These are phyloP conservation scores for Vanessa cardui DNA, from an alignment of 2,888 invertebrate species.

Conservation along the genomic window DNA sequence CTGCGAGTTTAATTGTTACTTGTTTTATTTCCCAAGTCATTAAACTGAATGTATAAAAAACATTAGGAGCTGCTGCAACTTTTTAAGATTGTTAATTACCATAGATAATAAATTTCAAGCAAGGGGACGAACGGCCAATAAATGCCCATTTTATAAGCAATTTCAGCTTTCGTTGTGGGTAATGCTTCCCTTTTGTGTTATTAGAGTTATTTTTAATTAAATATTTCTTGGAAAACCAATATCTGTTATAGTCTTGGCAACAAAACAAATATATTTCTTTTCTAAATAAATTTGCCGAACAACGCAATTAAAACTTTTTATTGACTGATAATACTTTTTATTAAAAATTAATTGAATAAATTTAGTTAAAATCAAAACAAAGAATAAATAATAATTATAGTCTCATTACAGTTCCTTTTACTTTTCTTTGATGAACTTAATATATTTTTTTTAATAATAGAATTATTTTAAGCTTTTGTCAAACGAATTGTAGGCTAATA, in stretches of 20 bases:
- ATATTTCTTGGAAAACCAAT: constrained; percentile 16
- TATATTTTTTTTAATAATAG: too few relatives aligned
- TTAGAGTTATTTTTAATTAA: constrained; percentile 21
- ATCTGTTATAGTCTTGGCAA: background rate
- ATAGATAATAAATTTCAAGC: constrained; percentile 32
- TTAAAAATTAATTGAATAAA: too few relatives aligned
- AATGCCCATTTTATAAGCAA: constrained; percentile 29
- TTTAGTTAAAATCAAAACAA: too few relatives aligned
- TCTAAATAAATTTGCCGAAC: too few relatives aligned
- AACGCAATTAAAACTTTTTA: too few relatives aligned
- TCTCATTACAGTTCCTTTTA: too few relatives aligned
- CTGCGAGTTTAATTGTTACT: constrained; percentile 22
- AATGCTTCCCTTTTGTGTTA: constrained; percentile 19
- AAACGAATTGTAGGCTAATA: too few relatives aligned
- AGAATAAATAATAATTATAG: too few relatives aligned
- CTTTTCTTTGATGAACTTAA: too few relatives aligned
- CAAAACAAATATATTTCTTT: background rate
- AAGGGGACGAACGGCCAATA: constrained; percentile 27
- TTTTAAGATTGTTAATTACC: constrained; percentile 33
- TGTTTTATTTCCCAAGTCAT: constrained; percentile 22
- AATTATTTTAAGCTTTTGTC: too few relatives aligned
- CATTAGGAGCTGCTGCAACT: constrained; percentile 27
- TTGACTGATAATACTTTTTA: too few relatives aligned
- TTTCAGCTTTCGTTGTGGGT: constrained; percentile 28
- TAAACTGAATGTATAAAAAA: constrained; percentile 18